These are phyloP conservation scores for Saturnia pavonia DNA, from an alignment of 2,888 invertebrate species.

Conservation along the genomic window DNA sequence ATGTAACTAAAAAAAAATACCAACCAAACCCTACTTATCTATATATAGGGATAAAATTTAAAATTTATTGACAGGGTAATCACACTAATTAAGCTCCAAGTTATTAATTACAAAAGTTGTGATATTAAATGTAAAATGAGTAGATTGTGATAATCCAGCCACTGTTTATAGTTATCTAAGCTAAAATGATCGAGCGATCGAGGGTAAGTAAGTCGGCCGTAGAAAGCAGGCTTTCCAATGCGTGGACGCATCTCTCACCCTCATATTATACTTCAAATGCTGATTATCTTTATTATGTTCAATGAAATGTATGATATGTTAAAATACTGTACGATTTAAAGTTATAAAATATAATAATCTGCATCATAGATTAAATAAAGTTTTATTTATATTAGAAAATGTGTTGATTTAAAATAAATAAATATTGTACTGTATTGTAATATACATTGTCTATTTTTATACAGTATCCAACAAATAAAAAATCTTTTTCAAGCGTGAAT, in stretches of 20 bases:
- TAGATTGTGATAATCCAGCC: background rate
- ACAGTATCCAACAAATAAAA: background rate
- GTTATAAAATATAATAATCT: background rate
- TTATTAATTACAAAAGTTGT: background rate
- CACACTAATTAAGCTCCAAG: background rate
- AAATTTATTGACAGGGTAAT: background rate
- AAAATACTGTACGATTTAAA: background rate
- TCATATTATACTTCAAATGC: background rate
- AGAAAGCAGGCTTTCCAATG: constrained; percentile 17
- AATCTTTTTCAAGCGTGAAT: background rate
- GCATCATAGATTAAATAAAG: background rate
- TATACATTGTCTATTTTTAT: background rate
- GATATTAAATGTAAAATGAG: background rate
- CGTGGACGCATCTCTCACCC: constrained; percentile 20
- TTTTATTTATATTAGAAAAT: background rate
- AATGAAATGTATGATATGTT: background rate
- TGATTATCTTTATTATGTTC: background rate
- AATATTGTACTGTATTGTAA: too few species aligned
- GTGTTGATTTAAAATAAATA: background rate
- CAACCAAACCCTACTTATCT: too few species aligned
- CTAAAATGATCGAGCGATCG: constrained; percentile 12
- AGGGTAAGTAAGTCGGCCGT: constrained; percentile 22
- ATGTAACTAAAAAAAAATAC: too few species aligned
- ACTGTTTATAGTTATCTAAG: background rate
- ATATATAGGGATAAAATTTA: background rate